Base-by-base conservation (phyloP, 1,140 invertebrate species). In the Homarus americanus region DNA sequence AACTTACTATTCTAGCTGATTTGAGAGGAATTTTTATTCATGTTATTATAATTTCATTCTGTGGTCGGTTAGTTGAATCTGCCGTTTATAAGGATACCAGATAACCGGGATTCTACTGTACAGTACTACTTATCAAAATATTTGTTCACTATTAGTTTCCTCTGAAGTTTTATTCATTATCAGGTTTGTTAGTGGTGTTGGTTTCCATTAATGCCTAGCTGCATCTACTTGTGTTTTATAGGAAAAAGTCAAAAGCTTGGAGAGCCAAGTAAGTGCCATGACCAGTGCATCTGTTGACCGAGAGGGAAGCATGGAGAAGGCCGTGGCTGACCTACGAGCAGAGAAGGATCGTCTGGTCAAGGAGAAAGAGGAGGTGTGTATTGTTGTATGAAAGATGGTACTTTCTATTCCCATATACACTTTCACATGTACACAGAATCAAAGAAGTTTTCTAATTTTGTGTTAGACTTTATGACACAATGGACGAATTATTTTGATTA, bases 361-460 rank as follows among this genome's bases (percentile, higher is more conserved):
- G 36, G 86, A 88, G 63, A 80, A 69, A 69, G 78, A 88, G n/a
- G 86, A 88, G 63, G 86, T 88, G 10, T 53, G 41, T 75, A 58
- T 38, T 3, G 4, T n/a, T n/a, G n/a, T n/a, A n/a, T n/a, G n/a
- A n/a, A n/a, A n/a, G n/a, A n/a, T n/a, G n/a, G n/a, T n/a, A n/a
- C n/a, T n/a, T n/a, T n/a, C n/a, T n/a, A n/a, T n/a, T n/a, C n/a
- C n/a, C n/a, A n/a, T n/a, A n/a, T n/a, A n/a, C n/a, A n/a, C n/a
- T n/a, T n/a, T n/a, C n/a, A n/a, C n/a, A n/a, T n/a, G n/a, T n/a
- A n/a, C n/a, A n/a, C n/a, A n/a, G n/a, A n/a, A n/a, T n/a, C n/a
- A n/a, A n/a, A n/a, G n/a, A n/a, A n/a, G n/a, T n/a, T n/a, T n/a
- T n/a, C n/a, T n/a, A n/a, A n/a, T n/a, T n/a, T n/a, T n/a, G n/a